phyloP scores from a whole-genome alignment of 2,888 invertebrate species.

The Rotaria magnacalcarata region DNA sequence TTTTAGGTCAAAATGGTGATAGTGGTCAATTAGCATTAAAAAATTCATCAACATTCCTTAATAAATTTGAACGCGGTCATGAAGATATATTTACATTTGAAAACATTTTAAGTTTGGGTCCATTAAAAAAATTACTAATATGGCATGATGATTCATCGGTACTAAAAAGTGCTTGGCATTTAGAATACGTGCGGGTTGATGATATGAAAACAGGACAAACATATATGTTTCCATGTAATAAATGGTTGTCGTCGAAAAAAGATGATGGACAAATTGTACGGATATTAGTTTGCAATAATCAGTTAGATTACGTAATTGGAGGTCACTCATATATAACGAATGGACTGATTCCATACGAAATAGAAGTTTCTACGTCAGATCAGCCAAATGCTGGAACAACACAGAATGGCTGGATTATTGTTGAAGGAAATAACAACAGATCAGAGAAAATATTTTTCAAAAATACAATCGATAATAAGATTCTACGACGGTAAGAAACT shows the following conservation, averaged over 20 bases:
- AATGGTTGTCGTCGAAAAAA: constrained; percentile 52
- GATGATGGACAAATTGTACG: background rate
- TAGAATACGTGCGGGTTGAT: constrained; percentile 38
- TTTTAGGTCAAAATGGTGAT: constrained; percentile 57
- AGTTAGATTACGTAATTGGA: constrained; percentile 9
- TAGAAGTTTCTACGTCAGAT: constrained; percentile 56
- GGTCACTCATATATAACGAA: background rate
- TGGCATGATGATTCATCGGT: constrained; percentile 56
- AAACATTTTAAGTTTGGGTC: constrained; percentile 54
- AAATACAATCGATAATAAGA: constrained; percentile 54
- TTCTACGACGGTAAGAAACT: constrained; percentile 52
- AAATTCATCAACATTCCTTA: constrained; percentile 53
- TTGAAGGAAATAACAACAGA: constrained; percentile 52
- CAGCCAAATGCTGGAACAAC: constrained; percentile 54
- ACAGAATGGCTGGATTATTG: constrained; percentile 54
- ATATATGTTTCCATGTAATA: constrained; percentile 55
- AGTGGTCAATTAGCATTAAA: constrained; percentile 55
- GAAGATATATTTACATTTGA: constrained; percentile 54
- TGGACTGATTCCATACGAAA: constrained; percentile 51
- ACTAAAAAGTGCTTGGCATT: constrained; percentile 52
- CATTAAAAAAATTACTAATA: constrained; percentile 55
- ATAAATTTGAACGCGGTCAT: constrained; percentile 56
- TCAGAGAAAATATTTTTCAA: constrained; percentile 53
- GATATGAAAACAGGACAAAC: constrained; percentile 32
- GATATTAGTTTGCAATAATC: background rate